Percentiles rank a stretch among this genome's conserved stretches.
phyloP scores from a whole-genome alignment of 2,797 vertebrate genomes.

The Linurgus olivaceus region DNA sequence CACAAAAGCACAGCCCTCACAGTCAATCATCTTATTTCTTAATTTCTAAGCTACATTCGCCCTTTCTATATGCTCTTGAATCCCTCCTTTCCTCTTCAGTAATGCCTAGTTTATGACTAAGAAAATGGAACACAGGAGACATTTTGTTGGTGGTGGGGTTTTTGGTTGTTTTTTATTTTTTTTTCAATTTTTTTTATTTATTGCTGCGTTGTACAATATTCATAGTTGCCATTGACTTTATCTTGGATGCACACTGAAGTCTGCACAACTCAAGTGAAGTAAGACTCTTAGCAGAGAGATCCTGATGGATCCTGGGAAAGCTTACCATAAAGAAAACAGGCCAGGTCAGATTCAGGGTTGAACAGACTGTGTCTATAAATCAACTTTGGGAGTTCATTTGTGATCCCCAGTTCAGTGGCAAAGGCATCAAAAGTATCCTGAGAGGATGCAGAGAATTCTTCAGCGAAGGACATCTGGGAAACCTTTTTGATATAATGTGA shows the following conservation, averaged over 20 bases:
- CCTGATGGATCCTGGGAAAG: background rate
- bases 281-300: background rate
- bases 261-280: background rate
- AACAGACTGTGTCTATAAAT: background rate
- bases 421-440: background rate
- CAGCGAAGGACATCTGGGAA: background rate
- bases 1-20: background rate
- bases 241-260: background rate
- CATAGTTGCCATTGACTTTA: background rate
- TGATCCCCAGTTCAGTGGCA: background rate
- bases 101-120: background rate
- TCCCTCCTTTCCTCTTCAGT: background rate
- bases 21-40: background rate
- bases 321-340: background rate
- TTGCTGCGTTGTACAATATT: background rate
- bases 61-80: background rate
- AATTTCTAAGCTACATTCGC: fast-evolving
- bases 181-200: background rate
- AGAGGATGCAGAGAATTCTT: background rate
- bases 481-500: background rate
- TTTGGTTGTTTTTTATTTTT: background rate
- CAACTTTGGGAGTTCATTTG: background rate
- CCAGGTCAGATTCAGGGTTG: background rate
- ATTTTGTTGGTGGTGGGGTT: fast-evolving
- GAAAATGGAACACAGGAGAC: background rate